These are phyloP conservation scores for Verasper variegatus DNA, from an alignment of 2,113 vertebrate genomes.

Conservation along the genomic window DNA sequence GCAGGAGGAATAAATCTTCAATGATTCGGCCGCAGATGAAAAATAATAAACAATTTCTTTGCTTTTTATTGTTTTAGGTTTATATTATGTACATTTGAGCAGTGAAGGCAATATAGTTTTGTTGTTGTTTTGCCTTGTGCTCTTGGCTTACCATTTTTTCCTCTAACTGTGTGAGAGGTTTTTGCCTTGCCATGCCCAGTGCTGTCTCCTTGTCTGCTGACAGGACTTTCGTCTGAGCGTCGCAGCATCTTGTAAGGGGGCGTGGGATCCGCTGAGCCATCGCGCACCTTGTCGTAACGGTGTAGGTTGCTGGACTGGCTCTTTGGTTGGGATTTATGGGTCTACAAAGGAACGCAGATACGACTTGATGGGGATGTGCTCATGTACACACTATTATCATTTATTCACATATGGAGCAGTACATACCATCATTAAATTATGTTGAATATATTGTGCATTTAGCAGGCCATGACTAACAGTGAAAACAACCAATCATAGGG, in stretches of 20 bases:
- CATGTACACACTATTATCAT: neutral
- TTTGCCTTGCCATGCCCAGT: conserved; percentile 92
- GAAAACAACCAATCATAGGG: neutral
- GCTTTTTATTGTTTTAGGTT: neutral
- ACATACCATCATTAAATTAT: neutral
- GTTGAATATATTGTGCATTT: neutral
- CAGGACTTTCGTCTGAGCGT: conserved; percentile 93
- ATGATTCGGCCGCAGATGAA: neutral
- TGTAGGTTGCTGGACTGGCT: conserved; percentile 94
- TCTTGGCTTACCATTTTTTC: conserved; percentile 92
- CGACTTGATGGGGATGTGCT: neutral
- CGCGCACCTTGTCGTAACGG: conserved; percentile 96
- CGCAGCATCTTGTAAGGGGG: conserved; percentile 97
- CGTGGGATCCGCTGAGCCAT: conserved; percentile 90
- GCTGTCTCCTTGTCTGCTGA: conserved; percentile 90
- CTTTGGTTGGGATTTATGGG: conserved; percentile 98
- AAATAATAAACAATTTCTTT: neutral
- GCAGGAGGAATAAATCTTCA: neutral
- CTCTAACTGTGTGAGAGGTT: conserved; percentile 89
- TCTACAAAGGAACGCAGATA: conserved; percentile 72
- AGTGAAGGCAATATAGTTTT: neutral
- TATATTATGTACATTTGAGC: neutral
- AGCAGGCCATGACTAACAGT: neutral
- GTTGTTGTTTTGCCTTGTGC: neutral
- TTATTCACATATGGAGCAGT: neutral